These are phyloP conservation scores for Brenthis hecate DNA, from an alignment of 2,888 invertebrate genomes.

Conservation along the genomic window DNA sequence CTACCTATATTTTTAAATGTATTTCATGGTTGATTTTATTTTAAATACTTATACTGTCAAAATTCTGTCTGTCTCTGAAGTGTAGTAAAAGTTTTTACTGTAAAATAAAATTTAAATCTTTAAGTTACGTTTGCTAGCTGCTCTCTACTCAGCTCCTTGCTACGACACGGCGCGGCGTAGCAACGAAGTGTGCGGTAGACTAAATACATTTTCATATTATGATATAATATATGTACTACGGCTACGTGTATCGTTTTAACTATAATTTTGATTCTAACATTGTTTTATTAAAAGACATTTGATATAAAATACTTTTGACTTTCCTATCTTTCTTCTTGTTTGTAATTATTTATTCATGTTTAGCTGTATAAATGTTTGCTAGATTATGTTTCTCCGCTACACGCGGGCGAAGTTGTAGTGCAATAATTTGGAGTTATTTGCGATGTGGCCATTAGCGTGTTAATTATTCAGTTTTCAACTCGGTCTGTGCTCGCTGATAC, in stretches of 20 bases:
- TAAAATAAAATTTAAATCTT: slow-evolving; percentile 8
- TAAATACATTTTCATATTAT: neutral
- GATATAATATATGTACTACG: neutral
- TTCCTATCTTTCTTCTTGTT: slow-evolving; percentile 16
- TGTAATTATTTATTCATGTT: slow-evolving; percentile 31
- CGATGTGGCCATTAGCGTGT: slow-evolving; percentile 73
- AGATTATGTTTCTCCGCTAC: slow-evolving; percentile 52
- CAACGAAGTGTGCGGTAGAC: slow-evolving; percentile 8
- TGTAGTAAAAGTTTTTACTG: no score
- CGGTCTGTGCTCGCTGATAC: slow-evolving; percentile 47
- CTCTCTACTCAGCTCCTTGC: slow-evolving; percentile 3
- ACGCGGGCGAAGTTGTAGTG: slow-evolving; percentile 58
- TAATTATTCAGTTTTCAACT: slow-evolving; percentile 66
- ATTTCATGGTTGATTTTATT: no score
- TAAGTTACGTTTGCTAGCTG: slow-evolving; percentile 2
- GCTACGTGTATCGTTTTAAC: no score
- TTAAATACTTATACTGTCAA: no score
- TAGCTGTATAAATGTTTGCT: slow-evolving; percentile 36
- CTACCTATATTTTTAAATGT: no score
- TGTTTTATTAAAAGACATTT: no score
- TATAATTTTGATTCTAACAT: no score
- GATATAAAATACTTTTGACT: no score
- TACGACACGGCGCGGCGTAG: slow-evolving; percentile 32
- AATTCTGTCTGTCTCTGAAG: no score
- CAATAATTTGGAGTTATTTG: slow-evolving; percentile 77